Conservation (phyloP, 2,113 vertebrate genomes). For the Polypterus bichir region DNA sequence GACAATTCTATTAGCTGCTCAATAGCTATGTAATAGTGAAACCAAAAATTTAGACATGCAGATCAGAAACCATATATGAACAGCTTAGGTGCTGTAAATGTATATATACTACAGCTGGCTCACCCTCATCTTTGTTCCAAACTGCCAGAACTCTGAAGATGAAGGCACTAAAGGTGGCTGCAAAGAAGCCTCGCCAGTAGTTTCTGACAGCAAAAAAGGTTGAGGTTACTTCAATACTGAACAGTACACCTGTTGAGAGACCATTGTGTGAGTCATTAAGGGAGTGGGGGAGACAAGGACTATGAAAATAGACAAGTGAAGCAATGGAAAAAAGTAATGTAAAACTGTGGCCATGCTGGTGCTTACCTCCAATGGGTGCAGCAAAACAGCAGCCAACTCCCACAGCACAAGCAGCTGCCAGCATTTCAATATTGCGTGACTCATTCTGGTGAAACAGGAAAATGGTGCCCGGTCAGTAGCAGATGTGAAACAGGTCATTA, state of each 20-base stretch:
- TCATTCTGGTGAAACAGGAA: slow-evolving; percentile 61
- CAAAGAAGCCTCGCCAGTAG: slow-evolving; percentile 97
- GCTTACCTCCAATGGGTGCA: slow-evolving; percentile 82
- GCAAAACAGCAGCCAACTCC: slow-evolving; percentile 91
- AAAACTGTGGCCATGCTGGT: neutral
- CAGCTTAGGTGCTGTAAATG: no score
- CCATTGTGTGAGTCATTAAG: neutral
- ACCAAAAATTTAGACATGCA: no score
- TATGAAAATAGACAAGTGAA: neutral
- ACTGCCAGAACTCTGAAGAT: slow-evolving; percentile 91
- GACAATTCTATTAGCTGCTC: no score
- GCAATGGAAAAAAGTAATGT: neutral
- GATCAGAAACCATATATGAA: no score
- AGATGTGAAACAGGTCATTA: no score
- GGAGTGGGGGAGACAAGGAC: neutral
- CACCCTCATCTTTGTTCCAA: slow-evolving; percentile 94
- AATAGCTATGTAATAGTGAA: no score
- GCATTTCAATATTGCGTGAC: slow-evolving; percentile 82
- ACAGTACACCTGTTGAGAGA: slow-evolving; percentile 69
- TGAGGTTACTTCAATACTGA: slow-evolving; percentile 96
- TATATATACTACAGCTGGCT: neutral
- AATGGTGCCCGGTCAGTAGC: no score
- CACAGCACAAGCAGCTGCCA: slow-evolving; percentile 80
- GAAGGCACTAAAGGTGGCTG: slow-evolving; percentile 93
- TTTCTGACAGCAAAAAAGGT: slow-evolving; percentile 94